A percentile compares a stretch with the other conserved stretches of the same genome.
Conservation (phyloP, 1,140 invertebrate species). For the Andrena cerasifolii region DNA sequence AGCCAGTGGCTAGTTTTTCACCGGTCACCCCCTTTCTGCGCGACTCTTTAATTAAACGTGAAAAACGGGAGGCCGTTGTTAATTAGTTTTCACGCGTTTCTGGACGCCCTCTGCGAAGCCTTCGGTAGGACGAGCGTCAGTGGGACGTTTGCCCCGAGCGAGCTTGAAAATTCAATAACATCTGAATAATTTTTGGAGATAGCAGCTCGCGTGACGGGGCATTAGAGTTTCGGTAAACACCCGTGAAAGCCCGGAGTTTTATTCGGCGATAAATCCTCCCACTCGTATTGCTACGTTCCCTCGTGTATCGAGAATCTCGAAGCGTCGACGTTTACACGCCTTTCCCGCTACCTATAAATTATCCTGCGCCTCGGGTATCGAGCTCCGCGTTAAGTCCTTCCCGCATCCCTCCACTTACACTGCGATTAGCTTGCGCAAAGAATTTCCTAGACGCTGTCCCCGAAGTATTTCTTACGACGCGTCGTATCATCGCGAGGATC, state of each 20-base stretch:
- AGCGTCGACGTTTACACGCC: neutral
- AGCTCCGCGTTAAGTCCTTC: too few species aligned
- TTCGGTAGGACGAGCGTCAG: too few species aligned
- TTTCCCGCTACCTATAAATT: neutral
- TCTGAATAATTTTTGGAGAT: neutral
- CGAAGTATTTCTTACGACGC: neutral
- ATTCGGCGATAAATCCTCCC: neutral
- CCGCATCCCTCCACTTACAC: neutral
- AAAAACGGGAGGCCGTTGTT: too few species aligned
- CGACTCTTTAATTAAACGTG: too few species aligned
- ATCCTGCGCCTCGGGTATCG: neutral
- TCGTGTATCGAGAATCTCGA: neutral
- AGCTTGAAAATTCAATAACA: neutral
- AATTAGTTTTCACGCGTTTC: too few species aligned
- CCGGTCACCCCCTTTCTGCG: too few species aligned
- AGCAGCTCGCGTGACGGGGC: neutral
- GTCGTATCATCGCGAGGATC: neutral
- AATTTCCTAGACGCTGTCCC: neutral
- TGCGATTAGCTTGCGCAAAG: neutral
- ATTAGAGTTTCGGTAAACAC: neutral
- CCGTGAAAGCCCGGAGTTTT: neutral
- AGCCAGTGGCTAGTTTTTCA: too few species aligned
- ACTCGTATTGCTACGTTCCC: neutral
- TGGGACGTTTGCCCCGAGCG: neutral
- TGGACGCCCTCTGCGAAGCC: too few species aligned